A percentile compares a stretch with the other conserved stretches of the same genome.
phyloP scores from a whole-genome alignment of 2,113 vertebrate species.

The Takifugu bimaculatus region DNA sequence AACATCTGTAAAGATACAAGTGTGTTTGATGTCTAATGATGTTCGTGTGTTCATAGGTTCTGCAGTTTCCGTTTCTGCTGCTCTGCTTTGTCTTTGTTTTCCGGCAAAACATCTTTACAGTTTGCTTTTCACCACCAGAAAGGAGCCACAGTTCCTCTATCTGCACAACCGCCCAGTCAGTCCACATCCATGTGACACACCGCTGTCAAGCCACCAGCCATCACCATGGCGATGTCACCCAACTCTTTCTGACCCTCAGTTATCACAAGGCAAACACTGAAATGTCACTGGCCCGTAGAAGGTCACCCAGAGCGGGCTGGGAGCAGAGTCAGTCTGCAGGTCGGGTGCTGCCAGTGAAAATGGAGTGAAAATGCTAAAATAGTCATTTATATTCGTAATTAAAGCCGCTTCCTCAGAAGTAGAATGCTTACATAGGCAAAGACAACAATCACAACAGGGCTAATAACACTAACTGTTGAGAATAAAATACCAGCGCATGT shows the following conservation, averaged over 20 bases:
- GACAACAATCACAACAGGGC: too few species aligned
- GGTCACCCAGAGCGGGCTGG: conserved; percentile 24
- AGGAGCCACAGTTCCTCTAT: conserved; percentile 40
- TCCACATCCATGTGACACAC: conserved; percentile 29
- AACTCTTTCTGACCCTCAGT: conserved; percentile 21
- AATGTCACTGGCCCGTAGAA: conserved; percentile 41
- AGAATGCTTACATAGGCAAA: too few species aligned
- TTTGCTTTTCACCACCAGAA: conserved; percentile 25
- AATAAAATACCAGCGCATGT: too few species aligned
- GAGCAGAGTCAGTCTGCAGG: neutral
- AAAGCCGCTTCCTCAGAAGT: neutral
- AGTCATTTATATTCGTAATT: conserved; percentile 33
- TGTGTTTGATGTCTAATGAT: neutral
- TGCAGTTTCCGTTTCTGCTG: conserved; percentile 13
- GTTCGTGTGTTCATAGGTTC: neutral
- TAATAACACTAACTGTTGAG: too few species aligned
- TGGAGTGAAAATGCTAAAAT: conserved; percentile 32
- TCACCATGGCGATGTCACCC: conserved; percentile 33
- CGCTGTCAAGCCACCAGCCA: conserved; percentile 9
- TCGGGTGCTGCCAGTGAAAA: conserved; percentile 15
- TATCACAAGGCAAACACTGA: conserved; percentile 35
- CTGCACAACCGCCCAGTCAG: conserved; percentile 7
- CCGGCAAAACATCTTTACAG: conserved; percentile 11
- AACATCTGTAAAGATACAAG: neutral
- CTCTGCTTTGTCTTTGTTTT: conserved; percentile 31